Conservation (phyloP, 1,140 invertebrate species). For the Trachymyrmex cornetzi region DNA sequence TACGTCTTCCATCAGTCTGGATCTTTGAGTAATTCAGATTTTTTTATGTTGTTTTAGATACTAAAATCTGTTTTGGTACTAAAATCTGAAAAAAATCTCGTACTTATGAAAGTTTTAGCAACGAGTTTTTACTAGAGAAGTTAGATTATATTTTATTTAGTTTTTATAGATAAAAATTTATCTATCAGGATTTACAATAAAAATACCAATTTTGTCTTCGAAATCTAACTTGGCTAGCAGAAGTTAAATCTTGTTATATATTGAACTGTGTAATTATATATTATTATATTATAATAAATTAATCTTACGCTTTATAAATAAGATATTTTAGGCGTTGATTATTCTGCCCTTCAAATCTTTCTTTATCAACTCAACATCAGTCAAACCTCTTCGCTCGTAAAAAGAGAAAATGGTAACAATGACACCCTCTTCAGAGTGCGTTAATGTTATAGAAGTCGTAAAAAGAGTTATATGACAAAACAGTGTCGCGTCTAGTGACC, state of each 20-base stretch:
- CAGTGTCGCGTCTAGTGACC: not conserved
- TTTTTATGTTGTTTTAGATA: no score
- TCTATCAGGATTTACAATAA: no score
- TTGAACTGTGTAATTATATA: not conserved
- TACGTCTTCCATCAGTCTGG: no score
- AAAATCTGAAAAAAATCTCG: no score
- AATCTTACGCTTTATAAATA: not conserved
- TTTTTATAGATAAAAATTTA: no score
- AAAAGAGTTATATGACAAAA: constrained; percentile 21
- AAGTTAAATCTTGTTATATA: not conserved
- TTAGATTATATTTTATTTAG: no score
- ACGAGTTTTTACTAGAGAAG: no score
- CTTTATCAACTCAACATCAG: not conserved
- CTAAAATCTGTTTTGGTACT: no score
- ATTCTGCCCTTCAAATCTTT: not conserved
- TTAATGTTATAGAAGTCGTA: constrained; percentile 36
- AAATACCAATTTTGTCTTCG: no score
- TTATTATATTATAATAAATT: constrained; percentile 8
- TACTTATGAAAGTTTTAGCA: no score
- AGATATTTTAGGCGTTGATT: not conserved
- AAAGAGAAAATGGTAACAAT: constrained; percentile 2
- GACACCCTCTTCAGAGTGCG: constrained; percentile 5
- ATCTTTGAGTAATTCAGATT: no score
- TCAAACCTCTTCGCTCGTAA: constrained; percentile 2
- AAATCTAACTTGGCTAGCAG: no score